Evolutionary conservation across 2,888 invertebrate genomes (phyloP), one percentile per base, ranked within the genome.

Genomic region (Aromia moschata): DNA sequence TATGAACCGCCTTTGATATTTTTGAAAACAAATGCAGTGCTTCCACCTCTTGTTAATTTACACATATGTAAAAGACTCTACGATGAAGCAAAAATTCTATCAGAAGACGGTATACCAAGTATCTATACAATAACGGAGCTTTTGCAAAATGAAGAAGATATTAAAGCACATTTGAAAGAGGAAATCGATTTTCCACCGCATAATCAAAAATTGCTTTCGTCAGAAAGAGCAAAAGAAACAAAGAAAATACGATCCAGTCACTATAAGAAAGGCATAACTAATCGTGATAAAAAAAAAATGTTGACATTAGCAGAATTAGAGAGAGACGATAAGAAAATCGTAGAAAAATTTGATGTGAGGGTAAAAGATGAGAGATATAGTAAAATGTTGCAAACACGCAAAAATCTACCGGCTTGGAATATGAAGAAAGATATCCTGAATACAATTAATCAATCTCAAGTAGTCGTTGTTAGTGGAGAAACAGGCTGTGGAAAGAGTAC

Each of bases 401-500:
- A 83, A 72, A 85, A 85, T 69, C 79, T 93, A 47, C 93, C 93
- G 0, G 92, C 92, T 0, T 93, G 90, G 87, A 80, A 82, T 12
- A 87, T 87, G 74, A 87, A 85, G 80, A 83, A 86, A 33, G 87
- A 89, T 59, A 90, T 93, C 69, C 79, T 93, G 58, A 83, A 85
- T 62, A 82, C 86, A 0, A 83, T 93, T 33, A 81, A 84, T 30
- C 83, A 84, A 52, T 88, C 86, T 80, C 64, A 64, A 49, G 85
- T 90, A 2, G 81, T 88, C 12, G 90, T 93, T 0, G 89, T 93
- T 67, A 90, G 91, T 41, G 93, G 93, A 1, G 92, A 92, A 77
- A 93, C 93, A 0, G 93, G 93, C 0, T 93, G 92, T 70, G 93
- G 92, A 45, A 93, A 93, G 79, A 90, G 90, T 74, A 91, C 91